Evolutionary conservation across 2,888 invertebrate species (phyloP).

Genomic region (Steinernema hermaphroditum): DNA sequence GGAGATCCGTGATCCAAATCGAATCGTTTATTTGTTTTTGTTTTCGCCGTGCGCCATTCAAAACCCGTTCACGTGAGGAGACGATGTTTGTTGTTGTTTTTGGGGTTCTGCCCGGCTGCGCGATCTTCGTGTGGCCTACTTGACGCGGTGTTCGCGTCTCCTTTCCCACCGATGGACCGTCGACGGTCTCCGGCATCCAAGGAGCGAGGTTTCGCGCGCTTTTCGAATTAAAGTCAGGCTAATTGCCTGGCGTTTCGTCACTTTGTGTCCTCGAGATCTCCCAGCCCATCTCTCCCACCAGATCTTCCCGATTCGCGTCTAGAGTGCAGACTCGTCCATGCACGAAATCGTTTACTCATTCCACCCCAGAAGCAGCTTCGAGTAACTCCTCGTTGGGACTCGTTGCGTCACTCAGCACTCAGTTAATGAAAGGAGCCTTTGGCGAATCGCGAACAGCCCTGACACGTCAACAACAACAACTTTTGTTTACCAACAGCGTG

Average conservation of each 20-base stretch:
- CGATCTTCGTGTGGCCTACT: constrained; percentile 30
- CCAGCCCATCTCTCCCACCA: no score
- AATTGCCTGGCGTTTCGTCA: no score
- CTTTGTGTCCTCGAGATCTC: no score
- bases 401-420: not conserved
- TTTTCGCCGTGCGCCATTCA: constrained; percentile 3
- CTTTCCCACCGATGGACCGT: not conserved
- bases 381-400: no score
- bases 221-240: no score
- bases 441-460: not conserved
- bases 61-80: constrained; percentile 30
- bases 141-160: constrained; percentile 11
- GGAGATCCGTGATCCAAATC: constrained; percentile 31
- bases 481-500: constrained; percentile 28
- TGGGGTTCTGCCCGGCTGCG: constrained; percentile 28
- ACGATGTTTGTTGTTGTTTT: constrained; percentile 29
- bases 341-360: no score
- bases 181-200: no score
- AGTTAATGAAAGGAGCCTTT: not conserved
- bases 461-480: constrained; percentile 24
- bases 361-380: no score
- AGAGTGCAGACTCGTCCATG: no score
- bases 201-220: not conserved
- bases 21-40: constrained; percentile 31
- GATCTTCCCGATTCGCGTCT: no score